Percentiles rank a stretch among this genome's conserved stretches.
Conservation (phyloP, 2,113 vertebrate genomes). For the Lycaon pictus region DNA sequence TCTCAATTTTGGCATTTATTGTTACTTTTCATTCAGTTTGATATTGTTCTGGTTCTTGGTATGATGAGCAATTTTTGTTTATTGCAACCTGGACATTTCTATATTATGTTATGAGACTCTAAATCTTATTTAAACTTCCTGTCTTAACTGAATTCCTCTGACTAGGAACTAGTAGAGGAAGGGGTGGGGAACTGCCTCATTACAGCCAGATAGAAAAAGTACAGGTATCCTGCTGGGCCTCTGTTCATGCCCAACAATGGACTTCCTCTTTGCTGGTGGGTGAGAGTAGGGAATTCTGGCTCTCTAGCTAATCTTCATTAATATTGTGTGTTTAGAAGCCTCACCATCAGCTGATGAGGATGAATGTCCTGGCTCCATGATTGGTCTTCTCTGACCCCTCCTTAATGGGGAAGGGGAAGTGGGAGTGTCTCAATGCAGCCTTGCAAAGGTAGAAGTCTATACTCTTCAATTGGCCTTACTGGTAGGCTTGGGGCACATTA, state of each 20-base stretch:
- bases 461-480: neutral
- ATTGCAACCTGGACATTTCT: neutral
- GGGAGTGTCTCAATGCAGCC: neutral
- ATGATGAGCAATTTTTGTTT: neutral
- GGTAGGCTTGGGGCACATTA: neutral
- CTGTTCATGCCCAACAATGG: neutral
- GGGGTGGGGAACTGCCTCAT: neutral
- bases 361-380: neutral
- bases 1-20: slow-evolving; percentile 20
- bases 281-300: neutral
- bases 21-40: slow-evolving; percentile 6
- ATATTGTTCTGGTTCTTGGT: neutral
- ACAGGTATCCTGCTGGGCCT: neutral
- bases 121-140: neutral
- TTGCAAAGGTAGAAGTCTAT: neutral
- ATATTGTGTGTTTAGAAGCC: neutral
- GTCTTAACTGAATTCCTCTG: neutral
- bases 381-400: neutral
- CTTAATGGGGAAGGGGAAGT: neutral
- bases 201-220: neutral
- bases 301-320: neutral
- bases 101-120: neutral
- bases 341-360: neutral
- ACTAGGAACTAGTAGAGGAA: neutral
- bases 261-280: neutral